Conservation (phyloP, 1,140 invertebrate genomes). For the Melipona quadrifasciata region DNA sequence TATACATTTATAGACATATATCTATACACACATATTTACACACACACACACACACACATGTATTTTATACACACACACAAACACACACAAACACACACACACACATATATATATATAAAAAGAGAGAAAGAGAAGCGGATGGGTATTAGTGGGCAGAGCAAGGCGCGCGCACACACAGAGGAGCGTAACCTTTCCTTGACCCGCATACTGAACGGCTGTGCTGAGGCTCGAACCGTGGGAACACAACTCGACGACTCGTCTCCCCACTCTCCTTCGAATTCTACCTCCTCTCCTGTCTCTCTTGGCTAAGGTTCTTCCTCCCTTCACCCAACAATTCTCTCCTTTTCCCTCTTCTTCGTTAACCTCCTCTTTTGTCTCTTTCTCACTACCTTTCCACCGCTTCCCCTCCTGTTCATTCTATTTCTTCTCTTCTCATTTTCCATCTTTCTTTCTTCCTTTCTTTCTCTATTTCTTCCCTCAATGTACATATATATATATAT, state of each 20-base stretch:
- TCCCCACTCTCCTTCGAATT: constrained; percentile 72
- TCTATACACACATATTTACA: not conserved
- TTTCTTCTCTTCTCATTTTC: not conserved
- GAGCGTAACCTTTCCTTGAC: constrained; percentile 82
- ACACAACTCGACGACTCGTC: constrained; percentile 80
- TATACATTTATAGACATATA: not conserved
- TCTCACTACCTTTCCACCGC: constrained; percentile 16
- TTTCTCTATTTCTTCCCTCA: not conserved
- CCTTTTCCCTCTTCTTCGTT: constrained; percentile 36
- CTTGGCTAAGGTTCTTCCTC: constrained; percentile 54
- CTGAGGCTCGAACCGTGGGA: constrained; percentile 82
- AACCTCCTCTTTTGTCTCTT: constrained; percentile 12
- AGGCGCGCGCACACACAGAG: constrained; percentile 68
- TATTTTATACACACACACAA: not conserved
- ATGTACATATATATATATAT: not conserved
- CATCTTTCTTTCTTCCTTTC: not conserved
- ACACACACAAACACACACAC: too few species aligned
- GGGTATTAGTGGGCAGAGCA: constrained; percentile 73
- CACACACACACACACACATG: not conserved
- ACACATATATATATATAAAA: not conserved
- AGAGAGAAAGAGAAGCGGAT: constrained; percentile 47
- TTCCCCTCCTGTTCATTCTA: constrained; percentile 14
- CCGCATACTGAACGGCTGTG: constrained; percentile 82
- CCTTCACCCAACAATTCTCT: constrained; percentile 23
- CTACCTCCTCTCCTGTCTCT: constrained; percentile 66